Conservation (phyloP, 30 jellyfish, hydroid and myxozoan genomes). For the Clytia hemisphaerica region DNA sequence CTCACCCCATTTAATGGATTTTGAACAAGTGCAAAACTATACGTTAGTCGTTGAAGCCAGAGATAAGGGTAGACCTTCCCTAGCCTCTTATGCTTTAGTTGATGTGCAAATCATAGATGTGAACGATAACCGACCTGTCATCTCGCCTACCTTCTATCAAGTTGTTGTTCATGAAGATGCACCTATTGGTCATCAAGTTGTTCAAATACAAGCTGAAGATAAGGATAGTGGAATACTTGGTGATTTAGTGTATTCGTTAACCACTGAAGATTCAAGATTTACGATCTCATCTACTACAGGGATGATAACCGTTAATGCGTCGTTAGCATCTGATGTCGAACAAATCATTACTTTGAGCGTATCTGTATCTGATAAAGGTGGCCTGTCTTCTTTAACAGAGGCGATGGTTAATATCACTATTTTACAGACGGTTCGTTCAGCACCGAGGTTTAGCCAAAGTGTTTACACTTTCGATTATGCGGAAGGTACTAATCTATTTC, state of each 20-base stretch:
- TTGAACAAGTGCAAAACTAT: background rate
- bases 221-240: slow-evolving; percentile 10
- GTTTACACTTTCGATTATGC: no score
- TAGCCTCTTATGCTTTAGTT: background rate
- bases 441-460: no score
- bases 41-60: slow-evolving; percentile 20
- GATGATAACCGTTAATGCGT: background rate
- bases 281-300: background rate
- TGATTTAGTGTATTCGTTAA: background rate
- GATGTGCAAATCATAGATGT: slow-evolving; percentile 7
- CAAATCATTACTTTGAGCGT: no score
- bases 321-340: no score
- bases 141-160: background rate
- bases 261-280: background rate
- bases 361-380: no score
- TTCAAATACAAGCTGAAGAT: slow-evolving; percentile 8
- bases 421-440: no score
- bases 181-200: background rate
- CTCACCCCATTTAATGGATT: no score
- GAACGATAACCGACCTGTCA: slow-evolving; percentile 22
- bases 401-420: no score
- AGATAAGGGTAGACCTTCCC: slow-evolving; percentile 22
- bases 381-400: no score
- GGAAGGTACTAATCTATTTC: no score
- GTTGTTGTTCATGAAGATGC: slow-evolving; percentile 1